Evolutionary conservation across 2,113 vertebrate genomes (phyloP), one percentile per base, ranked within the genome.

Genomic region (Scortum barcoo): DNA sequence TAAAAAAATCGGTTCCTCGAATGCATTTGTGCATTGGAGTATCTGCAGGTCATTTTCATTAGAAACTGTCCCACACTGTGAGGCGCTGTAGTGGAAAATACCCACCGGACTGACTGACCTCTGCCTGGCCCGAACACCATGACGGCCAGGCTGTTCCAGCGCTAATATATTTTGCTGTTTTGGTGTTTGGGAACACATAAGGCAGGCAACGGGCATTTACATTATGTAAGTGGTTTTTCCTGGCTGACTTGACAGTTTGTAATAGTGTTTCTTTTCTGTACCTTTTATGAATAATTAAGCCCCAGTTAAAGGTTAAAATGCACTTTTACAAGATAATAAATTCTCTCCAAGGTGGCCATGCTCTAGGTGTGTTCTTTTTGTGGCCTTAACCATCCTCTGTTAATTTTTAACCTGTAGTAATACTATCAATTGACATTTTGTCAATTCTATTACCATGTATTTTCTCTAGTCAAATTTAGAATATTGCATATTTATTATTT

Each of bases 261-360:
- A 30, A 62, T 30, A 44, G 71, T 24, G 17, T 5, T 78, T 72
- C 30, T 33, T 50, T 71, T 44, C 44, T 62, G 48, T 50, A 60
- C 58, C n/a, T 78, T 78, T 72, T 73, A 83, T 85, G 36, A 82
- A 85, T 80, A 79, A 87, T 89, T 80, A 82, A 72, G 63, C 69
- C 13, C 28, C 56, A 58, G 61, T 38, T 54, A 58, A 76, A 89
- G 71, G 81, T 85, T 78, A 77, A 81, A 80, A 80, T 80, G 12
- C 38, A 71, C 51, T 58, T 65, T 63, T 44, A 65, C 26, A 68
- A 51, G 44, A 78, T 22, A 75, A 70, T 78, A 62, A 57, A 72
- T 76, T 62, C 26, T 30, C 38, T 54, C 62, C 69, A 48, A 78
- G 58, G 50, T 53, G 67, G 76, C 48, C 36, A 44, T 33, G 11